Conservation (phyloP, 2,888 invertebrate species). For the Clunio marinus region DNA sequence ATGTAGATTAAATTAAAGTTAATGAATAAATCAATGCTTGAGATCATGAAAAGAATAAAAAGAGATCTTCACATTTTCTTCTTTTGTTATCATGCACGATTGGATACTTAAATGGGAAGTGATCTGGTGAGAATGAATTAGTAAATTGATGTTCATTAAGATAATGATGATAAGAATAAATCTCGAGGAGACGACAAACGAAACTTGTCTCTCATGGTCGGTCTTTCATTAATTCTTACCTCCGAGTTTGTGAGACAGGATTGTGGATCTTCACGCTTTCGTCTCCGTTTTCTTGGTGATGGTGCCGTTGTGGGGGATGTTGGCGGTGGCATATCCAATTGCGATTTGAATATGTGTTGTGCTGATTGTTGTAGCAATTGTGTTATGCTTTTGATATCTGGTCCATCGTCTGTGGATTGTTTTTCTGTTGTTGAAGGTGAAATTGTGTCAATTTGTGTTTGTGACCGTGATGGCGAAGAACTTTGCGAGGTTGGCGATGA, state of each 20-base stretch:
- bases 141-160: slow-evolving; percentile 16
- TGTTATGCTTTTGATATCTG: slow-evolving; percentile 15
- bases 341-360: slow-evolving; percentile 14
- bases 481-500: slow-evolving; percentile 9
- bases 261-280: slow-evolving; percentile 60
- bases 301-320: slow-evolving; percentile 53
- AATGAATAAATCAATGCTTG: slow-evolving; percentile 38
- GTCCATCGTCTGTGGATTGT: slow-evolving; percentile 20
- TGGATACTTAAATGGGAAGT: slow-evolving; percentile 10
- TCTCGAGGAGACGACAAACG: slow-evolving; percentile 46
- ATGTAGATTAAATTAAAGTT: slow-evolving; percentile 34
- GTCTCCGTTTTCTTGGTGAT: slow-evolving; percentile 60
- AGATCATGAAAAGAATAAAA: too few relatives aligned
- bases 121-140: slow-evolving; percentile 21
- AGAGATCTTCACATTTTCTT: not conserved
- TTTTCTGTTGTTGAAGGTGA: slow-evolving; percentile 11
- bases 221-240: slow-evolving; percentile 41
- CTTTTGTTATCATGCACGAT: not conserved
- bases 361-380: slow-evolving; percentile 15
- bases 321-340: slow-evolving; percentile 53
- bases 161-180: slow-evolving; percentile 54
- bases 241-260: slow-evolving; percentile 54
- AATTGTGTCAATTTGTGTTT: slow-evolving; percentile 9
- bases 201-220: not conserved
- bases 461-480: slow-evolving; percentile 7